Base-by-base conservation (phyloP, 1,140 invertebrate genomes). In the Drosophila kepulauana region DNA sequence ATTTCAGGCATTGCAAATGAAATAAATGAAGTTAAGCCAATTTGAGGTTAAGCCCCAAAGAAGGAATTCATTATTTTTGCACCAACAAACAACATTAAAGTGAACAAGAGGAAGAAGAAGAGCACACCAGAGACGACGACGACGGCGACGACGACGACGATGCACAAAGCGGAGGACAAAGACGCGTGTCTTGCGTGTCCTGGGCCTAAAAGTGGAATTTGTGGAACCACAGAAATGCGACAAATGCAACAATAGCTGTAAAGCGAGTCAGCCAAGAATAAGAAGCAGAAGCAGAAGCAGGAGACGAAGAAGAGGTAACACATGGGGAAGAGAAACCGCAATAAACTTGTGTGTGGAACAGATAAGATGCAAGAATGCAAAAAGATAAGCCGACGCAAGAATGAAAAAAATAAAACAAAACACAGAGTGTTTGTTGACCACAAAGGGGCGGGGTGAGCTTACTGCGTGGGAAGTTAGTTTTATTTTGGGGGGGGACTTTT, bases 11-110 rank as follows among this genome's bases (percentile, higher is more conserved):
- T 77, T 80, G 74, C 80, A 84, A 72, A 78, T 84, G 73, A 80
- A 87, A 86, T 79, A 84, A 87, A 87, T 88, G 77, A 87, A 87
- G 84, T 87, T 89, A 87, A 88, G 84, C 85, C 85, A 88, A 88
- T 85, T 86, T 88, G 71, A 89, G 80, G 85, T 79, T 89, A 88
- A 85, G 78, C 68, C 65, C 74, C 78, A 78, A 89, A 89, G 75
- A 81, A 85, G 85, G 84, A 88, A 88, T 88, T 88, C 78, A 89
- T 89, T 89, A 89, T 76, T 73, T 79, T 71, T 75, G 15, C 69
- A 57, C 52, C n/a, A 56, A 45, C 49, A 56, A 54, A 35, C 30
- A 45, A 45, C 41, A 57, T 3, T 15, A 46, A 56, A 13, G 38
- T 1, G 25, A 48, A 58, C 8, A 11, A 51, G 6, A 54, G 7